Evolutionary conservation across 1,140 invertebrate genomes (phyloP), one percentile per base, ranked within the genome.

Genomic region (Bombus sylvicola): DNA sequence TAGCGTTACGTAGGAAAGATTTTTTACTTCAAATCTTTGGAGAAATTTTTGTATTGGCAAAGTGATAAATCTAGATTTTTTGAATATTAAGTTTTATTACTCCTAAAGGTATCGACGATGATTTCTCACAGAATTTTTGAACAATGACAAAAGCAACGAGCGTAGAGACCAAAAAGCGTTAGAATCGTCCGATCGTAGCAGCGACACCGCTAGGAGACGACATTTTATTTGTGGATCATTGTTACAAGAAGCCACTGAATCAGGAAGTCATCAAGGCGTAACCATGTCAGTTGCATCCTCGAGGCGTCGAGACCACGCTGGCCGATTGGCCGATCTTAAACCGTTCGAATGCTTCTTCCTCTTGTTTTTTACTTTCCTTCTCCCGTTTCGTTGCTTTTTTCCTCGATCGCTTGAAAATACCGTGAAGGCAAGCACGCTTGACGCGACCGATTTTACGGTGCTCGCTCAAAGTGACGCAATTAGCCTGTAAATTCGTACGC

Each of bases 181-280:
- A 59, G 59, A n/a, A 59, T 34, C 31, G 22, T 22, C 6, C 34
- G n/a, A 41, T 77, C 47, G 53, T 71, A 43, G 41, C 6, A 28
- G 22, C 80, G 4, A 43, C 18, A 25, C 9, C 39, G 75, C 25
- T 69, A 64, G 8, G 18, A 62, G 62, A 31, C 28, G 43, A 62
- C 41, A 66, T 68, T 83, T 39, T 57, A 81, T 72, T 90, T 72
- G 69, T 69, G 76, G 31, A 69, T 80, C 82, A 74, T 81, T 71
- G 80, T 69, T 59, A 85, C 87, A 92, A 88, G 91, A 93, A 92
- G 83, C 88, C 89, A 53, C 47, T 86, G 87, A 91, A 92, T 90
- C 92, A 79, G 62, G 87, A 80, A 71, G 78, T 79, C 64, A 90
- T 93, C 89, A 92, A 93, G 92, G 87, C 93, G 88, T 93, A 87